Percentiles rank a stretch among this genome's conserved stretches.
These are phyloP conservation scores for Bradynema listronoti DNA, from an alignment of 1,140 invertebrate species.

Conservation along the genomic window DNA sequence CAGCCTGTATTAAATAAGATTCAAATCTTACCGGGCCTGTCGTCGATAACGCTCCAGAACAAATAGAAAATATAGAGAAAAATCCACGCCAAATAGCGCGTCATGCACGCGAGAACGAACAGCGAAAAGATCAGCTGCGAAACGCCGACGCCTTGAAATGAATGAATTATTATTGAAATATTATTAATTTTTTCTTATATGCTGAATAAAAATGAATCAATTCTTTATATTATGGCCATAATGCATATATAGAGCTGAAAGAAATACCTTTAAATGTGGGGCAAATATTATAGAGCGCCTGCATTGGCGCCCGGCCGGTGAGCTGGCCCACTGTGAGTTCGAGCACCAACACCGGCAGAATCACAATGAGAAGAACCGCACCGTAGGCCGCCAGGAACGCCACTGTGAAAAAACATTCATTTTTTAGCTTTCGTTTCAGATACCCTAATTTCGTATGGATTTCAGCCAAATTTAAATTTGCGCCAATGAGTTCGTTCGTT, in stretches of 20 bases:
- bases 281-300: slow-evolving; percentile 54
- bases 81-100: slow-evolving; percentile 41
- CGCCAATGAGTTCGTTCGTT: too few species aligned
- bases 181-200: background rate
- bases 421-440: too few species aligned
- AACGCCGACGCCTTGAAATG: slow-evolving; percentile 48
- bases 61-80: slow-evolving; percentile 54
- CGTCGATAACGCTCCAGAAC: slow-evolving; percentile 52
- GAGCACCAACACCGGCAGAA: slow-evolving; percentile 49
- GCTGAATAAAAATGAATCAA: slow-evolving; percentile 17
- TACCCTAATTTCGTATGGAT: too few species aligned
- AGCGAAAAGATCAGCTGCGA: slow-evolving; percentile 54
- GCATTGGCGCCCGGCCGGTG: slow-evolving; percentile 52
- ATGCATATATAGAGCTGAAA: background rate
- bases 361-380: slow-evolving; percentile 36
- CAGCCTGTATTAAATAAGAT: too few species aligned
- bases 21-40: slow-evolving; percentile 35
- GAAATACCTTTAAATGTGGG: slow-evolving; percentile 53
- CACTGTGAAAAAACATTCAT: too few species aligned
- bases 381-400: slow-evolving; percentile 54
- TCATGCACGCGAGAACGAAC: slow-evolving; percentile 39
- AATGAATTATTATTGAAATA: background rate
- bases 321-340: slow-evolving; percentile 53
- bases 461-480: too few species aligned
- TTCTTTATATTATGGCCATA: background rate